Conservation (phyloP, 2,113 vertebrate species). For the Bagarius yarrelli region DNA sequence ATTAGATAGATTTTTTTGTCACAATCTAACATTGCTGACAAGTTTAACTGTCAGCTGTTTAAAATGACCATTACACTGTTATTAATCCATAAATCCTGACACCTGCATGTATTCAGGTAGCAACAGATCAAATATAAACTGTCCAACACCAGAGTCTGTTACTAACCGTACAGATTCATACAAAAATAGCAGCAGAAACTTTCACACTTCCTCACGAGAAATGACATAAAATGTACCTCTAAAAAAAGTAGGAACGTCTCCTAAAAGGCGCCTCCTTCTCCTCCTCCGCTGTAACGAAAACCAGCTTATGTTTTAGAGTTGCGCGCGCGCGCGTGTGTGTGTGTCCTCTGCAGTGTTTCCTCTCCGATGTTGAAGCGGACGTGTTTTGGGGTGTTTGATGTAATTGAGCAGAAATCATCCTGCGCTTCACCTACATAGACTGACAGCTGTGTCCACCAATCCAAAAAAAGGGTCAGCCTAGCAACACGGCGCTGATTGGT, state of each 20-base stretch:
- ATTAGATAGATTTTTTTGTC: not conserved
- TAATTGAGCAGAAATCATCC: conserved; percentile 44
- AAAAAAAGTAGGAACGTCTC: conserved; percentile 63
- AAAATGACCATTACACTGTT: conserved; percentile 12
- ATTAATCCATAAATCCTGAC: not conserved
- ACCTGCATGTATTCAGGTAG: not conserved
- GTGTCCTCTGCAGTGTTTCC: conserved; percentile 36
- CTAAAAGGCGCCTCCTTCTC: conserved; percentile 60
- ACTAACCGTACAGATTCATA: too few species aligned
- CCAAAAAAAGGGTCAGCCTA: conserved; percentile 56
- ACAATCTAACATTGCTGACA: not conserved
- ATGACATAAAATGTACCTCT: conserved; percentile 63
- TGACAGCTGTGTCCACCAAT: conserved; percentile 65
- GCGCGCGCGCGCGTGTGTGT: conserved; percentile 41
- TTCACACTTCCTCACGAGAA: not conserved
- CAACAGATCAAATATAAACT: not conserved
- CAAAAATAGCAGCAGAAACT: not conserved
- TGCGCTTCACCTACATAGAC: conserved; percentile 36
- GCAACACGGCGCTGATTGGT: conserved; percentile 70
- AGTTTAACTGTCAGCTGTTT: not conserved
- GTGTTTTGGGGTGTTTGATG: conserved; percentile 70
- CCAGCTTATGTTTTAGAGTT: conserved; percentile 53
- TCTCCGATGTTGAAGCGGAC: conserved; percentile 57
- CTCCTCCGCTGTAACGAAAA: conserved; percentile 53
- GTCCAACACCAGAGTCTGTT: not conserved